These are phyloP conservation scores for Sturnus vulgaris DNA, from an alignment of 2,113 vertebrate species.

Conservation along the genomic window DNA sequence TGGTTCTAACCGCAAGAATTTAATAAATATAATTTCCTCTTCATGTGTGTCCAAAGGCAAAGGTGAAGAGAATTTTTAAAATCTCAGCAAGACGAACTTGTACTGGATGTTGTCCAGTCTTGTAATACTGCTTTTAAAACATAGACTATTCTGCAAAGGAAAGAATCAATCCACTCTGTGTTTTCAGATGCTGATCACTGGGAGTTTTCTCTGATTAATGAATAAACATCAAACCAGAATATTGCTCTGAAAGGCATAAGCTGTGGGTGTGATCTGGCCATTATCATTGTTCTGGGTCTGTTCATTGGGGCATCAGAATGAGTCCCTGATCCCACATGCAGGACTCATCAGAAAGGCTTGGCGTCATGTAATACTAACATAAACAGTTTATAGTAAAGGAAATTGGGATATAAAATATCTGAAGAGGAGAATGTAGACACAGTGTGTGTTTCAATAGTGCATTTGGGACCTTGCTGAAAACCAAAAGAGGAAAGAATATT, in stretches of 20 bases:
- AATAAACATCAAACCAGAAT: background rate
- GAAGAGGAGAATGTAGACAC: background rate
- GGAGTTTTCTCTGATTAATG: background rate
- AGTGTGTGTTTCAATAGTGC: background rate
- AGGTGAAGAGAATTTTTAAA: conserved; percentile 12
- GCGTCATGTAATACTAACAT: background rate
- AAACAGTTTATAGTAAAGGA: conserved; percentile 21
- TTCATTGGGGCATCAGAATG: background rate
- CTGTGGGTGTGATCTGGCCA: background rate
- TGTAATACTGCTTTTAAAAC: background rate
- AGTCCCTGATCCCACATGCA: background rate
- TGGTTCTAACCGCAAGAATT: background rate
- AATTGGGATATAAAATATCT: conserved; percentile 25
- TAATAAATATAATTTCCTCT: conserved; percentile 14
- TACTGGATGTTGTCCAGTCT: background rate
- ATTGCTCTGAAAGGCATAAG: background rate
- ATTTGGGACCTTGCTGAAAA: background rate
- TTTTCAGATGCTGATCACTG: background rate
- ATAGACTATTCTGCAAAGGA: background rate
- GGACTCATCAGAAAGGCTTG: background rate
- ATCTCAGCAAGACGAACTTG: background rate
- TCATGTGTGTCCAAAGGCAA: conserved; percentile 21
- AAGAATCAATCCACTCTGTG: background rate
- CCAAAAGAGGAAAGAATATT: background rate
- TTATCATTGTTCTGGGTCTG: background rate